Evolutionary conservation across 2,113 vertebrate genomes (phyloP), one percentile per base, ranked within the genome.

Genomic region (Engystomops pustulosus): DNA sequence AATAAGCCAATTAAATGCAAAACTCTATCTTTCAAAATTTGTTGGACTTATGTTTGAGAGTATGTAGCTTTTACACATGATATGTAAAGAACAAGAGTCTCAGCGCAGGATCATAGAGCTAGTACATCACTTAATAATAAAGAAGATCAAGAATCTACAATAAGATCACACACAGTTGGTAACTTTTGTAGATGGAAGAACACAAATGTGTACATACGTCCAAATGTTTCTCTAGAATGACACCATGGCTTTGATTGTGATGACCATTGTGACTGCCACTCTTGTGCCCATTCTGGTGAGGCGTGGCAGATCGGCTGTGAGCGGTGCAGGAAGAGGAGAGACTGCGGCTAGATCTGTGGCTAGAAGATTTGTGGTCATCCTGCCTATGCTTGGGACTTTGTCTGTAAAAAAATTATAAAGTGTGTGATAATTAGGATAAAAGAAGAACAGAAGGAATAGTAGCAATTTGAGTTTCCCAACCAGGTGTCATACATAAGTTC

Each of bases 121-220:
- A 7, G 17, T 32, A 49, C 30, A 77, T 51, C 30, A 75, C 18
- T 53, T 76, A 55, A 6, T n/a, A 3, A 36, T 36, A 36, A 10
- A 36, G 4, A 51, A 23, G 27, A 53, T 32, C 32, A 30, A 67
- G 17, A 68, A 5, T 23, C 27, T 34, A 34, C 47, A 34, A 30
- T 53, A 20, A 77, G 74, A 58, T 15, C 23, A 55, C 38, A 41
- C 68, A 71, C 79, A 84, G 62, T 67, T 79, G 55, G 87, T 78
- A 85, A 18, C 81, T 92, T 90, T 18, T 17, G 17, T 65, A 83
- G 60, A 79, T 89, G 85, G 58, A 88, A 88, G 87, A 89, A 23
- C 45, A 94, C 92, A 95, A 87, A 90, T 94, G 95, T 93, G 81
- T 96, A 98, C 98, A 91, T 99, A 99, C 98, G 97, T 99, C 94